phyloP scores from a whole-genome alignment of 2,797 vertebrate genomes.

The Microctenopoma lineatum region DNA sequence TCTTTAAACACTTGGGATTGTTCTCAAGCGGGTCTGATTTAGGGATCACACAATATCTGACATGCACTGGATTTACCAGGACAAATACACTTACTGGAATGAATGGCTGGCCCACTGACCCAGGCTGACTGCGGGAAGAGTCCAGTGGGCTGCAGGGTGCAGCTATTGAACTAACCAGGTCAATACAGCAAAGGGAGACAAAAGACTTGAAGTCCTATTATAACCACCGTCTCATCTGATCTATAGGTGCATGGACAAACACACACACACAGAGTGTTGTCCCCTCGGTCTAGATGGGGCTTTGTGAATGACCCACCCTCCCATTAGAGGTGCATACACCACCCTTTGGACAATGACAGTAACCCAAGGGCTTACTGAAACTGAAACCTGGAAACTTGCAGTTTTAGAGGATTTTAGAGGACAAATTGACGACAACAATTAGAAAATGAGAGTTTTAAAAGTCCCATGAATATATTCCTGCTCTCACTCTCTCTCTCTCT shows the following conservation, averaged over 20 bases:
- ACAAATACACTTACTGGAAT: conserved; percentile 40
- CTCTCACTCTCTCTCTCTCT: no score
- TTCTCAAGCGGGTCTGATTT: conserved; percentile 48
- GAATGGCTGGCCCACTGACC: conserved; percentile 71
- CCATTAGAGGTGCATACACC: conserved; percentile 25
- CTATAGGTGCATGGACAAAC: conserved; percentile 12
- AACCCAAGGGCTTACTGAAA: conserved; percentile 39
- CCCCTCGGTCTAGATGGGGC: conserved; percentile 1
- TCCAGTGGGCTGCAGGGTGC: conserved; percentile 43
- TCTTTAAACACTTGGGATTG: conserved; percentile 60
- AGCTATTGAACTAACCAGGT: conserved; percentile 72
- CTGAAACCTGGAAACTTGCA: conserved; percentile 32
- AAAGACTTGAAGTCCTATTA: conserved; percentile 32
- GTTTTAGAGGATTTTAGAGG: no score
- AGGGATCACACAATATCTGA: conserved; percentile 38
- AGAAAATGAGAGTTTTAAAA: background rate
- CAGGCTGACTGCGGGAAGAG: conserved; percentile 11
- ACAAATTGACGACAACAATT: no score
- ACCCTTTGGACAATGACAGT: conserved; percentile 32
- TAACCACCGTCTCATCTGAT: conserved; percentile 16
- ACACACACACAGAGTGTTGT: conserved; percentile 13
- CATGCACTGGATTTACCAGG: conserved; percentile 26
- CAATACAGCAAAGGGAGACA: conserved; percentile 53
- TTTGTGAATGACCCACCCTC: conserved; percentile 44
- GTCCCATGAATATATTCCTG: no score